A percentile compares a stretch with the other conserved stretches of the same genome.
phyloP scores from a whole-genome alignment of 1,140 invertebrate species.

The Drosophila pseudoobscura region DNA sequence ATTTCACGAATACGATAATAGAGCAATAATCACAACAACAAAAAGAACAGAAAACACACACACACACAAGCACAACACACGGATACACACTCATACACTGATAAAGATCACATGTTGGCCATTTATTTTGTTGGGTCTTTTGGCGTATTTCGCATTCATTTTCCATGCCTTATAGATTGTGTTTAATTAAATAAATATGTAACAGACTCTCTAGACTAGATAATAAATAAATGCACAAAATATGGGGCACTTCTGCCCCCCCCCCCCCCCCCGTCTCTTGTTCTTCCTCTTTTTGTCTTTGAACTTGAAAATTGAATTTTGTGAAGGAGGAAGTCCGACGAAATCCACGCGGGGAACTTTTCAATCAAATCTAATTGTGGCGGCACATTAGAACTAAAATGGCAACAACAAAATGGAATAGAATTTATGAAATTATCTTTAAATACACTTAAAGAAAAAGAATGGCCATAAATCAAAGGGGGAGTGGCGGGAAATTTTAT shows the following conservation, averaged over 20 bases:
- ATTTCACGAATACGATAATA: conserved; percentile 63
- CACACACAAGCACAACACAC: conserved; percentile 7
- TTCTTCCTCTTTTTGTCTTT: conserved; percentile 40
- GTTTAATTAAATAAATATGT: conserved; percentile 66
- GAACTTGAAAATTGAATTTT: conserved; percentile 73
- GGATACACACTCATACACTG: conserved; percentile 1
- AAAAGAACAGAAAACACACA: conserved; percentile 20
- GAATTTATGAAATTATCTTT: conserved; percentile 4
- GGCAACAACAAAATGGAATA: conserved; percentile 12
- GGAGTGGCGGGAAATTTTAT: too few relatives aligned
- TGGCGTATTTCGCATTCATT: conserved; percentile 21
- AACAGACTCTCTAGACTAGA: conserved; percentile 9
- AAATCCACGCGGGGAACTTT: background rate
- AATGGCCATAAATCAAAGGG: too few relatives aligned
- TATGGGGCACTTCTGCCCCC: background rate
- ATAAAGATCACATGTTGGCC: conserved; percentile 64
- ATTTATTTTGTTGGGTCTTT: conserved; percentile 54
- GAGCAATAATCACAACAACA: conserved; percentile 26
- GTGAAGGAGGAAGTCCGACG: conserved; percentile 1
- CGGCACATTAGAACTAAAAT: conserved; percentile 32
- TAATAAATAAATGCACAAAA: conserved; percentile 24
- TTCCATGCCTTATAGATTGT: conserved; percentile 42
- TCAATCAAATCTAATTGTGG: conserved; percentile 30
- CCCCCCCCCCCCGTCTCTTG: background rate
- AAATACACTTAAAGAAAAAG: too few relatives aligned